phyloP scores from a whole-genome alignment of 2,113 vertebrate genomes.

The Aphelocoma coerulescens region DNA sequence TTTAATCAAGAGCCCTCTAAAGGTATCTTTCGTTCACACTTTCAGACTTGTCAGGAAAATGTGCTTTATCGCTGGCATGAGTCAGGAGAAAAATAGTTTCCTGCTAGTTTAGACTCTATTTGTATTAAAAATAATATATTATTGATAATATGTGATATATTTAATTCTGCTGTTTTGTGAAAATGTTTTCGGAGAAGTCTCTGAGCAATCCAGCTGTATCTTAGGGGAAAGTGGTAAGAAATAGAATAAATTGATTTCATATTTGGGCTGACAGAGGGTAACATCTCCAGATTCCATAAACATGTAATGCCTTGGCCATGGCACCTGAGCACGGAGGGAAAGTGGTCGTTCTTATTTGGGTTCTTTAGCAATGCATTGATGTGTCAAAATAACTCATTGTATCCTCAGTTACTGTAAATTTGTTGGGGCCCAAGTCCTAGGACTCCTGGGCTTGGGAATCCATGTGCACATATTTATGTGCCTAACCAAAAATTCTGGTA shows the following conservation, averaged over 20 bases:
- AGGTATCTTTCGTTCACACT: neutral
- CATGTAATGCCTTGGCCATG: neutral
- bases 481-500: neutral
- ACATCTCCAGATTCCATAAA: neutral
- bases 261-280: neutral
- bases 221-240: neutral
- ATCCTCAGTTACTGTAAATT: neutral
- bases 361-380: neutral
- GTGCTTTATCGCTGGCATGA: neutral
- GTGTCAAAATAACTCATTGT: neutral
- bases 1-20: neutral
- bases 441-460: neutral
- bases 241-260: neutral
- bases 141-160: neutral
- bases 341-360: accelerated
- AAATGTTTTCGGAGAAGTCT: neutral
- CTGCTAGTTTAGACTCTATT: neutral
- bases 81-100: neutral
- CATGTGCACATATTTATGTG: accelerated
- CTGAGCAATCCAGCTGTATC: neutral
- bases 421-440: neutral
- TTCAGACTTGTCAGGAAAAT: neutral
- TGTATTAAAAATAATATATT: neutral
- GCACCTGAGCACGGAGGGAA: neutral
- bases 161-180: neutral